Base-by-base conservation (phyloP, 2,113 vertebrate genomes). In the Gymnarchus niloticus region DNA sequence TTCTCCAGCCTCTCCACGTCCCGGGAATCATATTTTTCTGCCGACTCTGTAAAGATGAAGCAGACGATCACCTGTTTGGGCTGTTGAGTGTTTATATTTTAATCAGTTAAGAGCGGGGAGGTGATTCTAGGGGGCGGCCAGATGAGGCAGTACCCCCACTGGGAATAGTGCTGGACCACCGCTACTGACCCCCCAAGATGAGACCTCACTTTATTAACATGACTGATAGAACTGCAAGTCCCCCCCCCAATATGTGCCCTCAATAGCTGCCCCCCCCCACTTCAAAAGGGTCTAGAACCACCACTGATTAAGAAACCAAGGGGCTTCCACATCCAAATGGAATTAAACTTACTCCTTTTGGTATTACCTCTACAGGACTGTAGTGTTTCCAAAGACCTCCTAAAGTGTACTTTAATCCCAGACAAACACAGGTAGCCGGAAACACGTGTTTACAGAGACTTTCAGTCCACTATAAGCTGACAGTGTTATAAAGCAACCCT, bases 11-110 rank as follows among this genome's bases (percentile, higher is more conserved):
- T 96, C 86, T 99, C 97, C 92, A 98, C 91, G 86, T 99, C 98
- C 92, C 97, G 95, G 83, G 94, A 86, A 91, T 99, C 98, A 10
- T 99, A 99, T 90, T 96, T 97, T 25, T 97, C 96, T 17, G 93
- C 85, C 57, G 95, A 96, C 86, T 96, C 97, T 99, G 91, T 88
- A 84, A 88, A 87, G 81, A 41, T 25, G 21, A 69, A 78, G 51
- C n/a, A 54, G 6, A 80, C 23, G 46, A 28, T 21, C 69, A 10
- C 73, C 37, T 77, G 56, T 51, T 65, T 69, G 49, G 25, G 44
- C n/a, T 52, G 83, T 49, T 46, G 54, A 57, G 33, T 46, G 73
- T 37, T 65, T 46, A 59, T 56, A 28, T 65, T 51, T 37, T 6
- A 44, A 23, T 23, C 46, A n/a, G 49, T 2, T 21, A 1, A 46